phyloP scores from a whole-genome alignment of 2,797 vertebrate genomes.

The Brachyrhaphis roseni region DNA sequence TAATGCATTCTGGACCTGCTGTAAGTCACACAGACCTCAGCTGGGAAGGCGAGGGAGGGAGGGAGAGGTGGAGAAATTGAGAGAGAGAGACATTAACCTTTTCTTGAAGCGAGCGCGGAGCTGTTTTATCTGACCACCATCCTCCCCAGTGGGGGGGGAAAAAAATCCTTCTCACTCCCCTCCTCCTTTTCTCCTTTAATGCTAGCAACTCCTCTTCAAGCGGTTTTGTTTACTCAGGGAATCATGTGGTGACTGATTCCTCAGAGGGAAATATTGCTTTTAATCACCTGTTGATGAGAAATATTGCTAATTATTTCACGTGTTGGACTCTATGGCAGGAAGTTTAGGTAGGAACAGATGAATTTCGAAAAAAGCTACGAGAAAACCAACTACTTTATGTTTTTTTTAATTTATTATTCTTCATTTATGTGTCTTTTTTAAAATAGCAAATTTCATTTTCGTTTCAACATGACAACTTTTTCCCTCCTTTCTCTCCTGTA shows the following conservation, averaged over 20 bases:
- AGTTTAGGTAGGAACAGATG: slow-evolving; percentile 1
- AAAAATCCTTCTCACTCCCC: slow-evolving; percentile 54
- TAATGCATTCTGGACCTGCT: slow-evolving; percentile 95
- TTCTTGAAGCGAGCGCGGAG: slow-evolving; percentile 69
- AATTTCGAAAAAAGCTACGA: slow-evolving; percentile 49
- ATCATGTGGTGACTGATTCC: slow-evolving; percentile 33
- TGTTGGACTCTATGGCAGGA: slow-evolving; percentile 1
- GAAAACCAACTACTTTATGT: slow-evolving; percentile 32
- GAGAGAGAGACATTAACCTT: slow-evolving; percentile 81
- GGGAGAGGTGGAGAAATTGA: slow-evolving; percentile 62
- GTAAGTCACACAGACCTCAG: slow-evolving; percentile 93
- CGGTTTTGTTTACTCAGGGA: slow-evolving; percentile 13
- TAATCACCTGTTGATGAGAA: neutral
- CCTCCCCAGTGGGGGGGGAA: slow-evolving; percentile 36
- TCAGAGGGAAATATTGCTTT: neutral
- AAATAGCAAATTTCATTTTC: no score
- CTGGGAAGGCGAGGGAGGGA: slow-evolving; percentile 80
- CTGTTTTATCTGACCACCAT: slow-evolving; percentile 74
- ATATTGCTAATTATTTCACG: neutral
- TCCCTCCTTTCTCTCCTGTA: no score
- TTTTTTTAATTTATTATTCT: neutral
- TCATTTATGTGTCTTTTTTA: no score
- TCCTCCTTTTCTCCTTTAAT: slow-evolving; percentile 12
- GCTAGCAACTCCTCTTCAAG: slow-evolving; percentile 29
- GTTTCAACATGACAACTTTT: no score